Evolutionary conservation across 2,113 vertebrate genomes (phyloP).

Genomic region (Leucopsar rothschildi): DNA sequence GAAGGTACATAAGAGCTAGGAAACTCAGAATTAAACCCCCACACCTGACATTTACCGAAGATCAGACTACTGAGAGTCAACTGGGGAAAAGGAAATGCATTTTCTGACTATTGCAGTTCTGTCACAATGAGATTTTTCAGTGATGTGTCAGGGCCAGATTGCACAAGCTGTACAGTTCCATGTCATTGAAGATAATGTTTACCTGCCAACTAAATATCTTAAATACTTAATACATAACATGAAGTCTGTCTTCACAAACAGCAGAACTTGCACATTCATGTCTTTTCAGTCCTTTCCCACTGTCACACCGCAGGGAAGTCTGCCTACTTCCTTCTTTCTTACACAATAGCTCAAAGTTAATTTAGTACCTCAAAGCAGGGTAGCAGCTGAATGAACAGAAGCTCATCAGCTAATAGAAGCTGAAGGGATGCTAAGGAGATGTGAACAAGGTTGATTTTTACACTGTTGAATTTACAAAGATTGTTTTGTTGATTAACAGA

Average conservation of each 20-base stretch:
- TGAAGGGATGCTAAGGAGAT: neutral
- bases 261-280: neutral
- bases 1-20: neutral
- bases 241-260: neutral
- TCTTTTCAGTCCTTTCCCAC: neutral
- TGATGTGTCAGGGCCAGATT: neutral
- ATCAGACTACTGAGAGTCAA: neutral
- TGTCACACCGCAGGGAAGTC: neutral
- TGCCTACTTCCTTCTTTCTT: neutral
- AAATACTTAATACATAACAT: neutral
- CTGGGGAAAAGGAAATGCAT: neutral
- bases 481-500: neutral
- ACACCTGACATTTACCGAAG: neutral
- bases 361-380: neutral
- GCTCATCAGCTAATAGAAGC: neutral
- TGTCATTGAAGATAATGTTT: neutral
- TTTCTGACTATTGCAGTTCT: neutral
- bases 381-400: neutral
- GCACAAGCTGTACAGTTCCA: neutral
- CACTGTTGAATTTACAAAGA: neutral
- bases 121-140: neutral
- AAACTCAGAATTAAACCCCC: neutral
- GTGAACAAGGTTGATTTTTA: neutral
- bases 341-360: neutral
- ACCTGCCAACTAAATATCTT: neutral